Evolutionary conservation across 2,113 vertebrate species (phyloP).

Genomic region (Tachycineta bicolor): DNA sequence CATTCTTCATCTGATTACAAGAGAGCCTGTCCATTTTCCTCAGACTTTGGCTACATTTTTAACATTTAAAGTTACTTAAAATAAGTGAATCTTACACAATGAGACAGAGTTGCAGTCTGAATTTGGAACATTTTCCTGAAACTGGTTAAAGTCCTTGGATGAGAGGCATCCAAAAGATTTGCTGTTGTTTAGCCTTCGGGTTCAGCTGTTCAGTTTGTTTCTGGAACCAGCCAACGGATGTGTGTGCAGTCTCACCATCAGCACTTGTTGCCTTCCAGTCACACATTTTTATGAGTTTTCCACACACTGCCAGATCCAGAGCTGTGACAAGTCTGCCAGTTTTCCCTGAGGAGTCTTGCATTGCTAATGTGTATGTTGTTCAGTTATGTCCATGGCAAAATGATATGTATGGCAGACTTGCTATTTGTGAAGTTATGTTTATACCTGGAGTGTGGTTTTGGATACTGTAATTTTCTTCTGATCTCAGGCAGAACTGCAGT

Average conservation of each 20-base stretch:
- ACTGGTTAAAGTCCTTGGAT: background rate
- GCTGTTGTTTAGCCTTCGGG: background rate
- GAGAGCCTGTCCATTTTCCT: background rate
- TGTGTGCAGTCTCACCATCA: background rate
- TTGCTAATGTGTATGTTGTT: background rate
- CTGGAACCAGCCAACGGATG: background rate
- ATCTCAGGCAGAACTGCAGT: background rate
- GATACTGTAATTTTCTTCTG: background rate
- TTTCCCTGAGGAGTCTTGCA: background rate
- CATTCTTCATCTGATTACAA: background rate
- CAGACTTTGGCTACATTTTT: background rate
- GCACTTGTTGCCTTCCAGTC: background rate
- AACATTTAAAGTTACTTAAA: background rate
- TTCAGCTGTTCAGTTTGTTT: conserved; percentile 23
- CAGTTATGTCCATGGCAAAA: background rate
- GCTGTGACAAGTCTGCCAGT: background rate
- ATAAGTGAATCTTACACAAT: background rate
- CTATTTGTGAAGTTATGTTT: background rate
- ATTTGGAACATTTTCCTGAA: background rate
- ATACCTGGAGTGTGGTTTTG: background rate
- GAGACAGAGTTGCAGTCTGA: background rate
- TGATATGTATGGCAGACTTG: background rate
- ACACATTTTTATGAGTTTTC: background rate
- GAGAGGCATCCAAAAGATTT: background rate
- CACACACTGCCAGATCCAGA: background rate